Base-by-base conservation (phyloP, 1,140 invertebrate genomes). In the Drosophila paulistorum region DNA sequence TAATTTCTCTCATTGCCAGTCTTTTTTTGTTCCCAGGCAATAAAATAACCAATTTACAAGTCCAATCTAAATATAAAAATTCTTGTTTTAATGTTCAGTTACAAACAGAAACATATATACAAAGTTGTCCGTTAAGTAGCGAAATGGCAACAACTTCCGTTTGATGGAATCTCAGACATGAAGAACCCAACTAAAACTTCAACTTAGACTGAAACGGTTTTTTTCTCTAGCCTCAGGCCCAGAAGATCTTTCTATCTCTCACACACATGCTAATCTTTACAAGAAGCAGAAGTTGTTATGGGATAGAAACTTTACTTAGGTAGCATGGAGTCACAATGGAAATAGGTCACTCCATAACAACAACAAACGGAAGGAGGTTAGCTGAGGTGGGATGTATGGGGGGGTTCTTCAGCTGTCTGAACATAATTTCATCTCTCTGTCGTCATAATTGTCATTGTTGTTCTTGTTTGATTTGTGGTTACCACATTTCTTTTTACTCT, bases 401-500 rank as follows among this genome's bases (percentile, higher is more conserved):
- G 20, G 3, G 9, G 17, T 48, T 17, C 20, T 55, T 11, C 54
- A 55, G 23, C 54, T 57, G 23, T 26, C 33, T 42, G 39, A 30
- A 33, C 33, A 39, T 41, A 61, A 61, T 14, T 39, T 26, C 39
- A 20, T 14, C 17, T 7, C 35, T n/a, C 41, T 58, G 65, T 42
- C 13, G 42, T 60, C 39, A 75, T 64, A 65, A 35, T 54, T 57
- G 41, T n/a, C n/a, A 14, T 48, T 63, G 23, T 30, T 37, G 35
- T 75, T 76, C 74, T 75, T 75, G 55, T 76, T 76, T 76, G 66
- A 76, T 69, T 69, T 75, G 42, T 57, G 41, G 65, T 76, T 76
- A 76, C 62, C 74, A 76, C 74, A 76, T 76, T 64, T 69, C 51
- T 59, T 17, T 13, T 37, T 35, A 58, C 26, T 58, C 33, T 37